Evolutionary conservation across 2,797 vertebrate genomes (phyloP).

Genomic region (Sus cebifrons): DNA sequence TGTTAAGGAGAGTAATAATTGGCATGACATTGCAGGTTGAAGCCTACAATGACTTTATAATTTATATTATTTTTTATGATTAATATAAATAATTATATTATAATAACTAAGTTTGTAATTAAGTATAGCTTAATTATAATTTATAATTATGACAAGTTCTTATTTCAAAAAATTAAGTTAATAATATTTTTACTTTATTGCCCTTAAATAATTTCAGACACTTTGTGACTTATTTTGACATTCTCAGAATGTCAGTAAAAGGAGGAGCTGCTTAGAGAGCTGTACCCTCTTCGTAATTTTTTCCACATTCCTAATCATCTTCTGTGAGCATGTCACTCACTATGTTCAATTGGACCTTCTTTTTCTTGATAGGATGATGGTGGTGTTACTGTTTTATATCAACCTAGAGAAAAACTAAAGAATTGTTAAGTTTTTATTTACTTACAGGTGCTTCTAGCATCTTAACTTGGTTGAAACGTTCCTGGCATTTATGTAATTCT

Average conservation of each 20-base stretch:
- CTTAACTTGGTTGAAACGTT: slow-evolving; percentile 26
- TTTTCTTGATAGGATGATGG: background rate
- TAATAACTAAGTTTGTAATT: background rate
- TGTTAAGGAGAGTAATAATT: slow-evolving; percentile 55
- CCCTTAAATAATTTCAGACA: slow-evolving; percentile 41
- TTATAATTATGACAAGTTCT: slow-evolving; percentile 49
- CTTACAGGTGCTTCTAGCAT: background rate
- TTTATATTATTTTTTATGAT: background rate
- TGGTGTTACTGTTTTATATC: background rate
- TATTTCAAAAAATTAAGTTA: slow-evolving; percentile 48
- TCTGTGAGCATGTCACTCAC: background rate
- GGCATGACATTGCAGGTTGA: background rate
- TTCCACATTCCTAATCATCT: background rate
- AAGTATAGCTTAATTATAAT: background rate
- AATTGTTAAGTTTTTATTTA: background rate
- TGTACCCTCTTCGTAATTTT: slow-evolving; percentile 20
- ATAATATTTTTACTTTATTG: background rate
- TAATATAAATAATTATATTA: background rate
- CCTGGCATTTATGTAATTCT: background rate
- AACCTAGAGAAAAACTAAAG: background rate
- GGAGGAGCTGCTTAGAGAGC: background rate
- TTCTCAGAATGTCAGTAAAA: background rate
- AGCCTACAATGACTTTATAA: background rate
- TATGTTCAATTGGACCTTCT: background rate
- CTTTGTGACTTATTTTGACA: slow-evolving; percentile 50